Evolutionary conservation across 2,797 vertebrate species (phyloP).

Genomic region (Eupleurogrammus muticus): DNA sequence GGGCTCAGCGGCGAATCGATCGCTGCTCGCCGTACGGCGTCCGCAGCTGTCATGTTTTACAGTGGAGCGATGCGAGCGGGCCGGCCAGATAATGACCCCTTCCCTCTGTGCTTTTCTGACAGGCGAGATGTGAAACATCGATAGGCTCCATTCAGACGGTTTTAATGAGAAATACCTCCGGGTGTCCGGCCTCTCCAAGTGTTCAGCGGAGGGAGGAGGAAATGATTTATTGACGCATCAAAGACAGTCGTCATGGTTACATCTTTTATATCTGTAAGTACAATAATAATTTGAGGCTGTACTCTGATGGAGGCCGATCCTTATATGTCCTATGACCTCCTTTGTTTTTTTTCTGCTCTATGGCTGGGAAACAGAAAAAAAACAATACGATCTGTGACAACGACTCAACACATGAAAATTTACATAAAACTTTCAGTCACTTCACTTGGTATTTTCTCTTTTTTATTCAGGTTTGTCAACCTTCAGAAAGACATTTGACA

Average conservation of each 20-base stretch:
- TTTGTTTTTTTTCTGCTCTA: background rate
- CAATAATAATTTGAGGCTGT: background rate
- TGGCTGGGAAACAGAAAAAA: background rate
- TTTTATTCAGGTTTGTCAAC: background rate
- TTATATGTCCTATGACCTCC: background rate
- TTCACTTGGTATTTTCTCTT: too few relatives aligned
- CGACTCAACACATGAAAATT: background rate
- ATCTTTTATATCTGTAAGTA: background rate
- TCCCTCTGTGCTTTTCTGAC: slow-evolving; percentile 50
- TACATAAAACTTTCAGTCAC: slow-evolving; percentile 4
- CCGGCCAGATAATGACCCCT: slow-evolving; percentile 56
- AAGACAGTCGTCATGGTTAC: slow-evolving; percentile 12
- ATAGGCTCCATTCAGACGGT: slow-evolving; percentile 51
- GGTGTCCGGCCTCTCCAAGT: slow-evolving; percentile 19
- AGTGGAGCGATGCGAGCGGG: slow-evolving; percentile 49
- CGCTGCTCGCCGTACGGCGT: slow-evolving; percentile 19
- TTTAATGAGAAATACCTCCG: slow-evolving; percentile 59
- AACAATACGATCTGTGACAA: slow-evolving; percentile 6
- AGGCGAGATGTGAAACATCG: slow-evolving; percentile 46
- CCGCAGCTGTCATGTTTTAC: slow-evolving; percentile 69
- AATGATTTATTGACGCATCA: slow-evolving; percentile 10
- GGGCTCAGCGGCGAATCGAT: slow-evolving; percentile 45
- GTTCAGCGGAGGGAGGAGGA: background rate
- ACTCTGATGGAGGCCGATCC: background rate
- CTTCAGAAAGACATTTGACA: background rate